Evolutionary conservation across 1,140 invertebrate genomes (phyloP).

Genomic region (Eufriesea mexicana): DNA sequence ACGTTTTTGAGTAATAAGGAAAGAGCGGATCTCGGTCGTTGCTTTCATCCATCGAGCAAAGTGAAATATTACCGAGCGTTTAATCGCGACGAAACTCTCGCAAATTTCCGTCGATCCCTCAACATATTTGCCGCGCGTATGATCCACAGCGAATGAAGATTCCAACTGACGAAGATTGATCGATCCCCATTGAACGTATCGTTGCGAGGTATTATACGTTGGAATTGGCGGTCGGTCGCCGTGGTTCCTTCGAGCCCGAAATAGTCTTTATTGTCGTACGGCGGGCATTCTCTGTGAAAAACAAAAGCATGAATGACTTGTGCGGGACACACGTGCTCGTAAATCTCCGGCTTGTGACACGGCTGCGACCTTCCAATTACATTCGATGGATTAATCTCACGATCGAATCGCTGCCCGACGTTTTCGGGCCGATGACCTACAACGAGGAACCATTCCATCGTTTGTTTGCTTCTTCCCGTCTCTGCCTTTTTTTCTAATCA

Average conservation of each 20-base stretch:
- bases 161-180: slow-evolving; percentile 30
- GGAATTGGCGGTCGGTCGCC: background rate
- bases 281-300: slow-evolving; percentile 12
- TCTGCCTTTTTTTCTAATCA: slow-evolving; percentile 25
- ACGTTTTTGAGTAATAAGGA: background rate
- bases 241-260: background rate
- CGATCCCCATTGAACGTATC: background rate
- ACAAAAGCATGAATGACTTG: slow-evolving; percentile 43
- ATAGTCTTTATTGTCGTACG: slow-evolving; percentile 30
- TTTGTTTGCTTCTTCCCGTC: slow-evolving; percentile 4
- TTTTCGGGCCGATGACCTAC: slow-evolving; percentile 30
- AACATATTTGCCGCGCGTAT: background rate
- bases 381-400: slow-evolving; percentile 52
- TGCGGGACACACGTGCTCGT: slow-evolving; percentile 26
- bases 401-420: slow-evolving; percentile 40
- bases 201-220: background rate
- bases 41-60: background rate
- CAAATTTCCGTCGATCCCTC: background rate
- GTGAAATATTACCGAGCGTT: slow-evolving; percentile 2
- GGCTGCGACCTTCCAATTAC: slow-evolving; percentile 53
- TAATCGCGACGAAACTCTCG: background rate
- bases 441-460: slow-evolving; percentile 9
- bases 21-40: background rate
- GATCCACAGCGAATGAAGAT: slow-evolving; percentile 1
- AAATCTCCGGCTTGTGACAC: slow-evolving; percentile 44